Percentiles rank a stretch among this genome's conserved stretches.
phyloP scores from a whole-genome alignment of 2,797 vertebrate genomes.

The Picus viridis region DNA sequence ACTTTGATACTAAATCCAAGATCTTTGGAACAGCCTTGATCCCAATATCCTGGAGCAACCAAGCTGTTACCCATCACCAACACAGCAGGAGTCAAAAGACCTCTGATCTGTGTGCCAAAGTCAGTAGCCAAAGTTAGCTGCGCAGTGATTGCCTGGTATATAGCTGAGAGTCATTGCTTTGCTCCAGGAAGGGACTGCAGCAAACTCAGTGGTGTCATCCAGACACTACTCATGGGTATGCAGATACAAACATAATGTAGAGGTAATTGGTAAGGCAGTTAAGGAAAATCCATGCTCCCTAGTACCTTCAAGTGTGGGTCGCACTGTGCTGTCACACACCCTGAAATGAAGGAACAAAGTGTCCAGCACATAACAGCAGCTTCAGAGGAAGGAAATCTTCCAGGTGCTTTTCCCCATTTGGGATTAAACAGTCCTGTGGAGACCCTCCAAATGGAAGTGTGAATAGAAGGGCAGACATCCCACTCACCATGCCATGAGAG shows the following conservation, averaged over 20 bases:
- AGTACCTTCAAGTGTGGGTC: background rate
- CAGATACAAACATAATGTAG: background rate
- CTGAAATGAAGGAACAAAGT: background rate
- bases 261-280: background rate
- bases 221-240: background rate
- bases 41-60: background rate
- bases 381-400: background rate
- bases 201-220: background rate
- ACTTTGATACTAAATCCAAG: background rate
- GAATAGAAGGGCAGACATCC: background rate
- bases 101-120: background rate
- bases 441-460: background rate
- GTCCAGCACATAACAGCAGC: background rate
- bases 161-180: background rate
- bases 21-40: background rate
- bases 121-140: background rate
- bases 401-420: background rate
- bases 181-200: background rate
- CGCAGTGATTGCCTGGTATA: background rate
- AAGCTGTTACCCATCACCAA: background rate
- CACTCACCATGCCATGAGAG: background rate
- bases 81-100: background rate
- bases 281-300: background rate
- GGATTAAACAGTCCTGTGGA: background rate
- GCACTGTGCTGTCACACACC: background rate